Evolutionary conservation across 2,113 vertebrate genomes (phyloP).

Genomic region (Petaurus breviceps): DNA sequence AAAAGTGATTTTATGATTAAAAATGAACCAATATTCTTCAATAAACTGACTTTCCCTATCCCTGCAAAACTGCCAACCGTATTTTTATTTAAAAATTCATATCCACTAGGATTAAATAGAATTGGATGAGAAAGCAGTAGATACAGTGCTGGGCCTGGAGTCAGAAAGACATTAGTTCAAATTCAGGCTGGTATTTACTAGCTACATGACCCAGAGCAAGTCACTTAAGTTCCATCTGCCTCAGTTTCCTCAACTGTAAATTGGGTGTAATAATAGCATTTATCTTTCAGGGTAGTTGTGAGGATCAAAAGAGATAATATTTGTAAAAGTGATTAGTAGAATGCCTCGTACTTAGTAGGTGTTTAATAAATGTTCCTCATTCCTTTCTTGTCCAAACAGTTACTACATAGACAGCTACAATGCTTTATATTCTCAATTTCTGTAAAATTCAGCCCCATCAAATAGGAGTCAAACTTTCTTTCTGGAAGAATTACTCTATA

Average conservation of each 20-base stretch:
- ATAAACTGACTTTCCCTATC: not conserved
- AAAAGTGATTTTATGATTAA: not conserved
- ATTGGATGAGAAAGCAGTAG: not conserved
- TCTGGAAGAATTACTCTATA: not conserved
- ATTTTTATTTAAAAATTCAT: no score
- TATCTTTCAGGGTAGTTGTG: not conserved
- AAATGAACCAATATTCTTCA: not conserved
- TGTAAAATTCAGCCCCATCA: not conserved
- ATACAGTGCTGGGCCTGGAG: not conserved
- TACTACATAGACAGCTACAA: not conserved
- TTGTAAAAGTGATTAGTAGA: not conserved
- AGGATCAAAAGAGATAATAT: not conserved
- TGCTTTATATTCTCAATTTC: not conserved
- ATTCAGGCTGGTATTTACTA: not conserved
- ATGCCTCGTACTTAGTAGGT: not conserved
- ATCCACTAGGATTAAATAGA: not conserved
- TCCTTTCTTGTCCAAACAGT: not conserved
- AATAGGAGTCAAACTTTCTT: not conserved
- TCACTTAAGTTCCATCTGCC: not conserved
- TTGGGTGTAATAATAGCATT: not conserved
- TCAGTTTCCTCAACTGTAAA: not conserved
- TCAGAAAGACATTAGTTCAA: not conserved
- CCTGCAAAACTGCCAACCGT: not conserved
- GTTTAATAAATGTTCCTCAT: not conserved
- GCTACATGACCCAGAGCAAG: not conserved